Base-by-base conservation (phyloP, 2,888 invertebrate species). In the Nephrotoma appendiculata region DNA sequence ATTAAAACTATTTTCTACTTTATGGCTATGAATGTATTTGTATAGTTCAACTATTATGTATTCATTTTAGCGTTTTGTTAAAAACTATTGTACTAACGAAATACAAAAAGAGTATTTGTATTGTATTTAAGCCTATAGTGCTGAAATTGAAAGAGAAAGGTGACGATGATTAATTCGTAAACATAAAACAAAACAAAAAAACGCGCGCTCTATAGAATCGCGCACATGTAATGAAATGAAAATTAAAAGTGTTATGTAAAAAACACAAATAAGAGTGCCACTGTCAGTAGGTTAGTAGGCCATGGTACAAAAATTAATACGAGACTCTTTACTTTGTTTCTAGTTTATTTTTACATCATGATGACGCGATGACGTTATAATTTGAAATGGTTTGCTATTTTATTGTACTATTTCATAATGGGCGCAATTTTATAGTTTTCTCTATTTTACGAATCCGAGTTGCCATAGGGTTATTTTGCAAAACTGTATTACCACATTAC, bases 271-370 rank as follows among this genome's bases (percentile, higher is more conserved):
- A 86, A 86, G 15, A 12, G 57, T 86, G 52, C 86, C 86, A 86
- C 86, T 86, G 86, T 44, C 86, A 86, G 86, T 86, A 57, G 86
- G 86, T 86, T 86, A 86, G 86, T 86, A 57, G 86, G 86, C 57
- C 86, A 86, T 57, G 86, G 57, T 44, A 57, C 86, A 57, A 86
- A 41, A 86, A n/a, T 42, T 15, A 57, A 86, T 57, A 42, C 19
- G 41, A 86, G 41, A 86, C 45, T 12, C n/a, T 12, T 48, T 12
- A 12, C 0, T 84, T 84, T 83, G 9, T 41, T 41, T 83, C 2
- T 12, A 83, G 4, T 83, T 42, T 43, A 42, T 42, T 84, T 42
- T n/a, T 84, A 48, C 11, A 48, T 84, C 19, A 83, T 41, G 52
- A 52, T 71, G 31, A 71, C 7, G n/a, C 52, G 9, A 71, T 31